These are phyloP conservation scores for Fissipunctia ypsillon DNA, from an alignment of 2,888 invertebrate genomes.

Conservation along the genomic window DNA sequence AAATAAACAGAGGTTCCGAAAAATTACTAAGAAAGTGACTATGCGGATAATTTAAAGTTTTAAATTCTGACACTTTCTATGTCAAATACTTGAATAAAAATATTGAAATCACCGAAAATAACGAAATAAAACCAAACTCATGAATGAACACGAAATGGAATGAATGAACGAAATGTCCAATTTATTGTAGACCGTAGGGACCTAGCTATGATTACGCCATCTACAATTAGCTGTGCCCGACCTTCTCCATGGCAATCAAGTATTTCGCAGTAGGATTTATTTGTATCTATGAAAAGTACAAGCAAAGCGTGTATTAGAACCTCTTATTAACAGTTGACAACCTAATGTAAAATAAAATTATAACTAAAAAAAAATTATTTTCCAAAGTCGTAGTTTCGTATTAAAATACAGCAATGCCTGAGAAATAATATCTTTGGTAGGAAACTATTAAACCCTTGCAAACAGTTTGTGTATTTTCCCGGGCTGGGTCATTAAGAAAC, in stretches of 20 bases:
- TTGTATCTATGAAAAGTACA: not conserved
- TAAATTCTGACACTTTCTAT: no score
- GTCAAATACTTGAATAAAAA: no score
- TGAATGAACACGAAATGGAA: no score
- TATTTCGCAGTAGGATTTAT: not conserved
- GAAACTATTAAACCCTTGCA: not conserved
- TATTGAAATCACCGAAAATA: no score
- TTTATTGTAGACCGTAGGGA: no score
- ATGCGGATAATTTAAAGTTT: no score
- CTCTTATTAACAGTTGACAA: not conserved
- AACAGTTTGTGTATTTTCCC: not conserved
- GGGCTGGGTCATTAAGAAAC: not conserved
- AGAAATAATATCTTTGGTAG: not conserved
- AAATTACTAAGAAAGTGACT: no score
- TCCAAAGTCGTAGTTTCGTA: not conserved
- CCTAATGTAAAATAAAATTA: not conserved
- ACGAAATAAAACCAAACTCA: no score
- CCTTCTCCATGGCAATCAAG: not conserved
- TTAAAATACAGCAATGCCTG: not conserved
- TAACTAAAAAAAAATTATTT: not conserved
- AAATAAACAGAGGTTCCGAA: no score
- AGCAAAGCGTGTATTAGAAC: not conserved
- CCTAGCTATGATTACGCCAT: no score
- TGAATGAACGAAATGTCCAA: no score
- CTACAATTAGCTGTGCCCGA: no score